Conservation (phyloP, 1,140 invertebrate genomes). For the Acyrthosiphon pisum region DNA sequence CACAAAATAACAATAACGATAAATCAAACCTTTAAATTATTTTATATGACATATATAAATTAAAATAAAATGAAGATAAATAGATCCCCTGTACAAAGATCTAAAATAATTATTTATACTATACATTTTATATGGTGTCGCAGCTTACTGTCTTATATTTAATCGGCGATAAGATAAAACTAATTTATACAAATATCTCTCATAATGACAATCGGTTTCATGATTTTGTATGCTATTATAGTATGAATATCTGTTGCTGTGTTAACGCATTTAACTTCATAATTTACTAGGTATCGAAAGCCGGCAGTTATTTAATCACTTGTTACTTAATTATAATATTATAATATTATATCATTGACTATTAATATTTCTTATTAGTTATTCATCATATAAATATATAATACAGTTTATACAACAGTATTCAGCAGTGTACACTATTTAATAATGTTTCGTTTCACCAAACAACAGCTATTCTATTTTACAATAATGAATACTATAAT, state of each 20-base stretch:
- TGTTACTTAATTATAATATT: constrained; percentile 3
- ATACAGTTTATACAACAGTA: neutral
- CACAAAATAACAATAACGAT: neutral
- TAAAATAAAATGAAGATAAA: neutral
- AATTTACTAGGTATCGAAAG: neutral
- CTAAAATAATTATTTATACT: neutral
- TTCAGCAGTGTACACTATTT: neutral
- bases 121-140: neutral
- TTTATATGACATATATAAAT: neutral
- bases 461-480: neutral
- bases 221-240: neutral
- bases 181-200: constrained; percentile 1
- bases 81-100: neutral
- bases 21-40: neutral
- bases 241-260: neutral
- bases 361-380: neutral
- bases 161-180: neutral
- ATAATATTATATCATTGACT: neutral
- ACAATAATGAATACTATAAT: neutral
- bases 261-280: neutral
- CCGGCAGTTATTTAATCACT: neutral
- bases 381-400: neutral
- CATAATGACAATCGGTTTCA: neutral
- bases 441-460: neutral
- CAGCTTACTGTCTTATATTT: neutral